phyloP scores from a whole-genome alignment of 2,113 vertebrate species.

The Trichomycterus rosablanca region DNA sequence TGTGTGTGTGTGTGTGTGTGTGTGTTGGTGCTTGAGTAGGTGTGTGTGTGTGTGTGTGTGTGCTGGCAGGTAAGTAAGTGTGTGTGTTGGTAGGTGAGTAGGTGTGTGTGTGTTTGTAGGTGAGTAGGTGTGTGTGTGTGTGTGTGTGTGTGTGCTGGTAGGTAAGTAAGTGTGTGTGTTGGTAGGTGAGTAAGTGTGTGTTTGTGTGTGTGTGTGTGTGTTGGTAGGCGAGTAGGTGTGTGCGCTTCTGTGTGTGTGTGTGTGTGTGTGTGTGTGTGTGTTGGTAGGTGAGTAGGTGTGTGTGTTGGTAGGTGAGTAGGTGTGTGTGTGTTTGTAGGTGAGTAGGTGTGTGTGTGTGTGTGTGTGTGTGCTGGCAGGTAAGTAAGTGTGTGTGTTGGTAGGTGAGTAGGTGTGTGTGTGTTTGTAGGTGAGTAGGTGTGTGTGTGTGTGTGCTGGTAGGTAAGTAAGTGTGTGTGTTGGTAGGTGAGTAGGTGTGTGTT shows the following conservation, averaged over 20 bases:
- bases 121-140: background rate
- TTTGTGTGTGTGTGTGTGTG: no score
- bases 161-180: conserved; percentile 13
- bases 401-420: background rate
- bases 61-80: no score
- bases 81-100: no score
- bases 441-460: background rate
- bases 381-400: background rate
- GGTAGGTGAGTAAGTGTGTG: background rate
- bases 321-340: conserved; percentile 7
- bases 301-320: background rate
- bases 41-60: background rate
- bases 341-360: background rate
- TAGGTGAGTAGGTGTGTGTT: conserved; percentile 4
- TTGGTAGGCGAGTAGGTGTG: no score
- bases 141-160: background rate
- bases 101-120: no score
- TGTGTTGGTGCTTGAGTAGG: no score
- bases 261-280: no score
- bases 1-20: background rate
- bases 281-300: background rate
- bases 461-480: background rate
- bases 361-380: no score
- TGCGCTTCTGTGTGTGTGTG: background rate
- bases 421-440: no score